Evolutionary conservation across 1,140 invertebrate genomes (phyloP), one percentile per base, ranked within the genome.

Genomic region (Alviniconcha marisindica): DNA sequence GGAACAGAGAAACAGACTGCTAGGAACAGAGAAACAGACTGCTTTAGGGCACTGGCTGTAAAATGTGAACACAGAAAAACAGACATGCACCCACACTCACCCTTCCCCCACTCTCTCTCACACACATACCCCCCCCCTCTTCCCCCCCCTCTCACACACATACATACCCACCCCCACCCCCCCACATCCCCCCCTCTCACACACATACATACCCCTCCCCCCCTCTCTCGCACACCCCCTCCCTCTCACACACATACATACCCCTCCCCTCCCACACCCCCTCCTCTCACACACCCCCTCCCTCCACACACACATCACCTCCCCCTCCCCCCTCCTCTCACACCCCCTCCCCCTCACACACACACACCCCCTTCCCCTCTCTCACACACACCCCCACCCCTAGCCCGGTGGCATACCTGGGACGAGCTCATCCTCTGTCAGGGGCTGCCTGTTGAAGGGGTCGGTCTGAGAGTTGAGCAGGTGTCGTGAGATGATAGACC

Each of bases 391-490:
- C 28, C 24, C 40, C n/a, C 42, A 69, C 5, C 48, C n/a, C n/a
- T 10, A 66, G 18, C 10, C 60, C 69, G 0, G 36, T 15, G 18
- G 87, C 80, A 93, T 92, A 97, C 96, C 96, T 92, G 96, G 96
- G 73, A 94, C 93, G 33, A 99, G 94, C 95, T 97, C 96, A 85
- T 97, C 96, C 94, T 97, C 97, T 63, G 96, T 97, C 12, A 99
- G 95, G 10, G 96, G 96, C 92, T 99, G 97, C 66, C 98, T 94
- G 92, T 98, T 99, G 93, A 99, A 99, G 2, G 98, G 98, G 95
- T 99, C 98, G 0, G 97, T 99, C 87, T 96, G 96, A 87, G 97
- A 98, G 92, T 99, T 99, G 73, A 99, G 95, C 89, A 99, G 95
- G 94, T 99, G 98, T 81, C 94, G 95, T 86, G 97, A 95, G 77